phyloP scores from a whole-genome alignment of 2,797 vertebrate genomes.

The Mus minutoides region DNA sequence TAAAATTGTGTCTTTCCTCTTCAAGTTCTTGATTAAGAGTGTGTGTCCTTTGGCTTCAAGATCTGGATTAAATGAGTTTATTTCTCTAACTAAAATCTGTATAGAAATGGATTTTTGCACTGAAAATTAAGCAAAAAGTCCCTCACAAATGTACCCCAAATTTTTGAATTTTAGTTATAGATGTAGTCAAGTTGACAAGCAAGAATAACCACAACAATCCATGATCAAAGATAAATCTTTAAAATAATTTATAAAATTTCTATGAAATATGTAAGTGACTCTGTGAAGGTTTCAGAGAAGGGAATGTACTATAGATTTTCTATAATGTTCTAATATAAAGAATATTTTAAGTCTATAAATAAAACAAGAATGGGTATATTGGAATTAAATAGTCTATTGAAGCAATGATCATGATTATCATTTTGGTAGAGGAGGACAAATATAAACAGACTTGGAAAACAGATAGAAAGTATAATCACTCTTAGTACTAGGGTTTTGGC shows the following conservation, averaged over 20 bases:
- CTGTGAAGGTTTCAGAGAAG: neutral
- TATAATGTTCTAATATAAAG: neutral
- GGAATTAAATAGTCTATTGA: neutral
- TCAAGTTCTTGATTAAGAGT: neutral
- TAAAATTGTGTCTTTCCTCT: neutral
- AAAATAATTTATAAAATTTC: neutral
- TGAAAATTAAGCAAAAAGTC: neutral
- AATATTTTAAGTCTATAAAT: neutral
- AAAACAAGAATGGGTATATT: neutral
- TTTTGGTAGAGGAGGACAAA: neutral
- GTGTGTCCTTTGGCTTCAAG: neutral
- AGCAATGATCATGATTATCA: neutral
- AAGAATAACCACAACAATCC: neutral
- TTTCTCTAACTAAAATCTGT: neutral
- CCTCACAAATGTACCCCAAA: neutral
- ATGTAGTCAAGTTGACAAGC: neutral
- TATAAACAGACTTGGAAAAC: neutral
- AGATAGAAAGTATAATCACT: neutral
- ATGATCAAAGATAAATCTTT: neutral
- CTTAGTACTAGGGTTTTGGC: neutral
- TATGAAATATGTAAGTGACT: neutral
- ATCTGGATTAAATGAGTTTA: neutral
- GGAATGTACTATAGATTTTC: neutral
- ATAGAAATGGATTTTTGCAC: neutral
- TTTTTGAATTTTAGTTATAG: neutral